Conservation (phyloP, 2,113 vertebrate genomes). For the Lutjanus erythropterus region DNA sequence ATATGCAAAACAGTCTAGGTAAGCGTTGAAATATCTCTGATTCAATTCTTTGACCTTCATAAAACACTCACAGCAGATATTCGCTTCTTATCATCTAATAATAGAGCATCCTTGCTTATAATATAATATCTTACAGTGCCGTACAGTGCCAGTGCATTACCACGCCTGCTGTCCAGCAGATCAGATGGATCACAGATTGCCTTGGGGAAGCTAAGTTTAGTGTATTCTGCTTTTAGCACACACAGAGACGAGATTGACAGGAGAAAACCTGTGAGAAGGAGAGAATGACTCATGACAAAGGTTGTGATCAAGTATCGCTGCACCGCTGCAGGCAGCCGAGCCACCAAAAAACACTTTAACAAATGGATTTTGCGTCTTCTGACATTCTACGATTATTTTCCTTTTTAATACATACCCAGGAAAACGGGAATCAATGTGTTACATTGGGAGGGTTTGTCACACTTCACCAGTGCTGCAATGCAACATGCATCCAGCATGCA, state of each 20-base stretch:
- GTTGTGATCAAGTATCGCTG: conserved; percentile 21
- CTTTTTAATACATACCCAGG: conserved; percentile 3
- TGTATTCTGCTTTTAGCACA: conserved; percentile 51
- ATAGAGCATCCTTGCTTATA: conserved; percentile 44
- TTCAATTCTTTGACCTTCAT: conserved; percentile 59
- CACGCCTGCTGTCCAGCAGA: conserved; percentile 51
- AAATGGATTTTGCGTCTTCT: conserved; percentile 23
- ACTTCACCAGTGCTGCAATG: not conserved
- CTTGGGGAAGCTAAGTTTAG: conserved; percentile 54
- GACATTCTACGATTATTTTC: conserved; percentile 4
- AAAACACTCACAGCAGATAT: conserved; percentile 49
- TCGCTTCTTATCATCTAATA: conserved; percentile 54
- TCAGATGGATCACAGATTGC: conserved; percentile 56
- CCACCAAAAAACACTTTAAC: conserved; percentile 31
- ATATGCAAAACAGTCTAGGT: conserved; percentile 44
- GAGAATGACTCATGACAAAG: conserved; percentile 38
- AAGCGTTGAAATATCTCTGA: conserved; percentile 29
- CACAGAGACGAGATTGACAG: conserved; percentile 43
- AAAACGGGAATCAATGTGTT: not conserved
- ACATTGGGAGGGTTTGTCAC: conserved; percentile 1
- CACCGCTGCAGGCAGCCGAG: conserved; percentile 29
- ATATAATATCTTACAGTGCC: conserved; percentile 31
- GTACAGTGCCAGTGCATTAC: conserved; percentile 31
- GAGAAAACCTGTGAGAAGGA: conserved; percentile 17
- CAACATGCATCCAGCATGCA: not conserved